Conservation (phyloP, 1,140 invertebrate genomes). For the Bactericera cockerelli region DNA sequence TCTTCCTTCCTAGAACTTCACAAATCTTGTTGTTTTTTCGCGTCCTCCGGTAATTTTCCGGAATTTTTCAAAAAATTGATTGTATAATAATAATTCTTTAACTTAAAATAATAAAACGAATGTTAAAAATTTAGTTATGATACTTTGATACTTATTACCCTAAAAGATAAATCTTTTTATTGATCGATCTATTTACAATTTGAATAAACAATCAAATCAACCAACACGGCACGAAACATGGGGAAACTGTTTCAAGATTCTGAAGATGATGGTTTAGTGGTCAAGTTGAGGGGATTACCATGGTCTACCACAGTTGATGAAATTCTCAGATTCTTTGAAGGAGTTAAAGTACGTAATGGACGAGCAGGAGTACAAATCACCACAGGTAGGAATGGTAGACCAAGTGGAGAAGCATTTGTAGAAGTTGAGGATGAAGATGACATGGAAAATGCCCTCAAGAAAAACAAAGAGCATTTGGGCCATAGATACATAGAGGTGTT, state of each 20-base stretch:
- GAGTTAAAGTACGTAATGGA: slow-evolving; percentile 49
- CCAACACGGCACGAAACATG: neutral
- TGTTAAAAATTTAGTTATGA: too few species aligned
- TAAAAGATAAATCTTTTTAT: too few species aligned
- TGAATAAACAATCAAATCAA: too few species aligned
- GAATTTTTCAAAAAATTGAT: neutral
- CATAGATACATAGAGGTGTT: slow-evolving; percentile 88
- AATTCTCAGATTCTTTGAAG: slow-evolving; percentile 62
- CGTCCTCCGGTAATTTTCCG: slow-evolving; percentile 5
- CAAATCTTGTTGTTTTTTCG: neutral
- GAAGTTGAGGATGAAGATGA: slow-evolving; percentile 67
- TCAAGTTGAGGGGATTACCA: slow-evolving; percentile 51
- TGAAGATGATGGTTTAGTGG: neutral
- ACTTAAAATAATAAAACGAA: too few species aligned
- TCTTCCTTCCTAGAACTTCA: too few species aligned
- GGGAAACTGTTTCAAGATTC: neutral
- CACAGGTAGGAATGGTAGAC: slow-evolving; percentile 68
- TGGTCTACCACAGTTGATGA: slow-evolving; percentile 83
- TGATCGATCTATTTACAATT: too few species aligned
- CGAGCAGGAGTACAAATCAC: slow-evolving; percentile 72
- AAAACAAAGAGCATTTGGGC: slow-evolving; percentile 81
- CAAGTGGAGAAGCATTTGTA: slow-evolving; percentile 86
- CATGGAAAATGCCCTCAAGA: slow-evolving; percentile 60
- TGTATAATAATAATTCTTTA: too few species aligned
- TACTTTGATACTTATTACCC: too few species aligned